A percentile compares a stretch with the other conserved stretches of the same genome.
Evolutionary conservation across 1,140 invertebrate genomes (phyloP).

Genomic region (Paraescarpia echinospica): DNA sequence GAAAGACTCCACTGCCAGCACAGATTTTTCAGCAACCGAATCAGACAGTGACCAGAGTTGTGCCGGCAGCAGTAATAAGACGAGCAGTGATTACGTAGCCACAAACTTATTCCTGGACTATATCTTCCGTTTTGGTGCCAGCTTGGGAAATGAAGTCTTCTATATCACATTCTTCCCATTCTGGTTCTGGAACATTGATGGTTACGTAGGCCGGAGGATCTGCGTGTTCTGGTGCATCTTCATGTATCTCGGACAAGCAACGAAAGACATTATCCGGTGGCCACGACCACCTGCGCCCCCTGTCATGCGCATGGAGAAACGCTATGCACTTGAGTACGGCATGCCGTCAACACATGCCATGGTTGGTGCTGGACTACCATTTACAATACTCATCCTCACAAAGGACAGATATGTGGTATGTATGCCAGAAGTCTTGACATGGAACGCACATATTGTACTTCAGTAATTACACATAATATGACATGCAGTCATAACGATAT

Average conservation of each 20-base stretch:
- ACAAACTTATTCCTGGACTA: slow-evolving; percentile 85
- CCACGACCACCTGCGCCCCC: slow-evolving; percentile 80
- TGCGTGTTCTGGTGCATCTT: slow-evolving; percentile 80
- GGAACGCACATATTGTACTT: not conserved
- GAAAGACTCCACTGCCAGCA: not conserved
- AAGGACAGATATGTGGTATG: slow-evolving; percentile 77
- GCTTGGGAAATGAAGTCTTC: slow-evolving; percentile 85
- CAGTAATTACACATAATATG: not conserved
- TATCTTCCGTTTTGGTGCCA: slow-evolving; percentile 79
- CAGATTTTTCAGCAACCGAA: slow-evolving; percentile 13
- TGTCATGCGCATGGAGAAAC: slow-evolving; percentile 74
- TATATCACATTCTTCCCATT: slow-evolving; percentile 85
- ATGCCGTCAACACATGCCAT: slow-evolving; percentile 94
- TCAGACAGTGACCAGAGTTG: slow-evolving; percentile 17
- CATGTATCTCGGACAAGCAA: slow-evolving; percentile 73
- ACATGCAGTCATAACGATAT: not conserved
- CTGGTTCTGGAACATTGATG: slow-evolving; percentile 84
- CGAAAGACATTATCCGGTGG: slow-evolving; percentile 78
- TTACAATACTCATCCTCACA: slow-evolving; percentile 78
- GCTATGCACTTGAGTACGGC: slow-evolving; percentile 87
- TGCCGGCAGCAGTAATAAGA: slow-evolving; percentile 24
- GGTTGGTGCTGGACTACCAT: slow-evolving; percentile 83
- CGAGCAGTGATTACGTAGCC: slow-evolving; percentile 60
- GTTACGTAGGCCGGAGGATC: slow-evolving; percentile 61
- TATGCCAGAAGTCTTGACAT: slow-evolving; percentile 4